These are phyloP conservation scores for Pterobdella sp. DNA, from an alignment of 2,888 invertebrate species.

Conservation along the genomic window DNA sequence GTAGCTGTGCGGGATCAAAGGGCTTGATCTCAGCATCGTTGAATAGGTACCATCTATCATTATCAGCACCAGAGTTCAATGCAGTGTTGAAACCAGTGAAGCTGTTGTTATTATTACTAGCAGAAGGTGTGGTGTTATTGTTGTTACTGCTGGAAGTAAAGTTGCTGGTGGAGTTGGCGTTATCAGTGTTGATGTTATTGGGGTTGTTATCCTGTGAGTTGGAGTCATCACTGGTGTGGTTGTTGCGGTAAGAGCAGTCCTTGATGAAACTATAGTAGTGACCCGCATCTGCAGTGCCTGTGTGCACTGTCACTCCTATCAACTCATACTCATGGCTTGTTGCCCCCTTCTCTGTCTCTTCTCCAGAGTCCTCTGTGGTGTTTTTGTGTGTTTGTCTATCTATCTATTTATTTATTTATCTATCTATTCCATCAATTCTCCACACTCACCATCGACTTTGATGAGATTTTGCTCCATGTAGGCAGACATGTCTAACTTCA, in stretches of 20 bases:
- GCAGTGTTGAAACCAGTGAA: too few species aligned
- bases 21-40: constrained; percentile 61
- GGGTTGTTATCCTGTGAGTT: not conserved
- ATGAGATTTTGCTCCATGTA: constrained; percentile 80
- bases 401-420: not conserved
- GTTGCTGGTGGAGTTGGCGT: constrained; percentile 57
- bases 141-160: constrained; percentile 75
- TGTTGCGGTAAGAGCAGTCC: constrained; percentile 61
- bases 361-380: not conserved
- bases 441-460: not conserved
- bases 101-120: constrained; percentile 56
- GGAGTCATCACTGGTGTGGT: constrained; percentile 55
- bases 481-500: constrained; percentile 83
- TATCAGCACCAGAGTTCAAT: too few species aligned
- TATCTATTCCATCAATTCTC: not conserved
- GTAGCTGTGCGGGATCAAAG: constrained; percentile 87
- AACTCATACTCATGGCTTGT: constrained; percentile 61
- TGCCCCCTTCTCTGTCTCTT: constrained; percentile 2
- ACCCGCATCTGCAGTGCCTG: constrained; percentile 93
- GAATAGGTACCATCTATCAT: constrained; percentile 71
- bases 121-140: constrained; percentile 55
- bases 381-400: not conserved
- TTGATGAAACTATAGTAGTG: constrained; percentile 90
- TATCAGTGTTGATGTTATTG: constrained; percentile 67
- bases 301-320: constrained; percentile 90